Evolutionary conservation across 2,888 invertebrate genomes (phyloP).

Genomic region (Blera fallax): DNA sequence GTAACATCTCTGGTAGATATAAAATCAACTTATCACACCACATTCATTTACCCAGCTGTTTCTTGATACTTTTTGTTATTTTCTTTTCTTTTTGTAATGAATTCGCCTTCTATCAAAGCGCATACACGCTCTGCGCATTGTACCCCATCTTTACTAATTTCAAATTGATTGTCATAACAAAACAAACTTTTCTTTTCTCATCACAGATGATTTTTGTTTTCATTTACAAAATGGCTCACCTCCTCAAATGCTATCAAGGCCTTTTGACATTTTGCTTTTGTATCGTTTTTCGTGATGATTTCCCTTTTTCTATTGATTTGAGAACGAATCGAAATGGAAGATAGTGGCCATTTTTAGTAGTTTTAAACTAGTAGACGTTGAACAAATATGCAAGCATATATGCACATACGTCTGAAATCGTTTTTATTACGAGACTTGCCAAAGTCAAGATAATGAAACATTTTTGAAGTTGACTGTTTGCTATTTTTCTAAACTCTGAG

Average conservation of each 20-base stretch:
- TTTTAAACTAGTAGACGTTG: background rate
- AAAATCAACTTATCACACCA: background rate
- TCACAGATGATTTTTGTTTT: conserved; percentile 49
- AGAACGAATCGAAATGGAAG: background rate
- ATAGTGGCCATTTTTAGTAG: background rate
- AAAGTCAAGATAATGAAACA: too few relatives aligned
- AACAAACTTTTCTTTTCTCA: background rate
- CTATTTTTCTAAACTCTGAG: too few relatives aligned
- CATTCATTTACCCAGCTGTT: background rate
- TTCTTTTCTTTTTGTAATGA: background rate
- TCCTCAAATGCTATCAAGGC: background rate
- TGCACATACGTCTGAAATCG: too few relatives aligned
- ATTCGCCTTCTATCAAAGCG: conserved; percentile 25
- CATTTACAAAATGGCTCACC: conserved; percentile 17
- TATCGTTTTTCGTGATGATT: background rate
- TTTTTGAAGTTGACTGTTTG: too few relatives aligned
- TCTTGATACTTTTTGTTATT: background rate
- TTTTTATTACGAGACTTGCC: too few relatives aligned
- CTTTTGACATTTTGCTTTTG: conserved; percentile 7
- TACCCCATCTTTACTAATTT: background rate
- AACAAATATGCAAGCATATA: too few relatives aligned
- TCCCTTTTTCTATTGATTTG: background rate
- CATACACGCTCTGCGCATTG: conserved; percentile 26
- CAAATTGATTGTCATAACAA: conserved; percentile 12
- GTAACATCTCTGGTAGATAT: background rate